A percentile compares a stretch with the other conserved stretches of the same genome.
These are phyloP conservation scores for Heliconius cydno DNA, from an alignment of 2,888 invertebrate genomes.

Conservation along the genomic window DNA sequence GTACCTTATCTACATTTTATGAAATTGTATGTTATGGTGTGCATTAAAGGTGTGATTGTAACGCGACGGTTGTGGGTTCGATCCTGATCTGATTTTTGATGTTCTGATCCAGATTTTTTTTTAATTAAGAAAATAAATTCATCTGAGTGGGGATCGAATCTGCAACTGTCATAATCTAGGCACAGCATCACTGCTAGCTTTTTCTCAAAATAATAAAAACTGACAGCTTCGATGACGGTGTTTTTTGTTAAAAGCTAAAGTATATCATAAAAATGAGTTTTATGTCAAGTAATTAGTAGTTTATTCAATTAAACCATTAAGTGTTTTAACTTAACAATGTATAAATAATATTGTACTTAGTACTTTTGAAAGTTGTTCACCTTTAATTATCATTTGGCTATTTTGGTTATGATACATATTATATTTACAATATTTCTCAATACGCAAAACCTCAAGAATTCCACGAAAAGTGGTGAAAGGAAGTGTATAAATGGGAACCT, in stretches of 20 bases:
- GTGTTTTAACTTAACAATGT: background rate
- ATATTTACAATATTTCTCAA: too few relatives aligned
- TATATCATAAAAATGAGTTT: background rate
- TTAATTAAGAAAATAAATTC: too few relatives aligned
- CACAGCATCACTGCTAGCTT: too few relatives aligned
- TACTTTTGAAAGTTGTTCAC: slow-evolving; percentile 9
- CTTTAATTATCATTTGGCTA: background rate
- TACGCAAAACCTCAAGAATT: too few relatives aligned
- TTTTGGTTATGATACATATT: too few relatives aligned
- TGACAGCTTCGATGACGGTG: background rate
- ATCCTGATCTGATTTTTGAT: too few relatives aligned
- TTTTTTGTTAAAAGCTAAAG: background rate
- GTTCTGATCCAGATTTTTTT: too few relatives aligned
- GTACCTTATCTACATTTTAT: slow-evolving; percentile 58
- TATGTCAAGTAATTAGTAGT: background rate
- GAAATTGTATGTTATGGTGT: background rate
- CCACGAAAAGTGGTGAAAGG: too few relatives aligned
- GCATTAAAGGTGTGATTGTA: background rate
- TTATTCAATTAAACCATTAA: background rate
- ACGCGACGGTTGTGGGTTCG: too few relatives aligned
- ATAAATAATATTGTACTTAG: background rate
- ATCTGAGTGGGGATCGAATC: too few relatives aligned
- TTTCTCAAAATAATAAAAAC: background rate
- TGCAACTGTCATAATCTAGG: too few relatives aligned
- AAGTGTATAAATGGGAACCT: too few relatives aligned